These are phyloP conservation scores for Belonocnema kinseyi DNA, from an alignment of 1,140 invertebrate species.

Conservation along the genomic window DNA sequence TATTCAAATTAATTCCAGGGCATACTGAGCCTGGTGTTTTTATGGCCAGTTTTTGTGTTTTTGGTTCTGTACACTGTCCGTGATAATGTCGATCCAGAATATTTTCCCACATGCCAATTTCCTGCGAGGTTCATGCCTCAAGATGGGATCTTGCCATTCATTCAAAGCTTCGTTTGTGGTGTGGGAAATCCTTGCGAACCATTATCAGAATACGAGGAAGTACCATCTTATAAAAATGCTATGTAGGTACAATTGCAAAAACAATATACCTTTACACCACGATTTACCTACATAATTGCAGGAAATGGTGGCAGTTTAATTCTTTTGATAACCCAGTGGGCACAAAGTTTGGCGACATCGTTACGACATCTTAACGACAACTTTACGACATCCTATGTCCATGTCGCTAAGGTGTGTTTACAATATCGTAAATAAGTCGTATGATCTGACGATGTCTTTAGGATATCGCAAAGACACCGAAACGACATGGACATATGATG, in stretches of 20 bases:
- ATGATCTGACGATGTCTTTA: no score
- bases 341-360: no score
- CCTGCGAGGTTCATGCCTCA: slow-evolving; percentile 79
- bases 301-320: slow-evolving; percentile 20
- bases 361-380: no score
- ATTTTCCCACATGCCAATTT: slow-evolving; percentile 79
- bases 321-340: no score
- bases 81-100: slow-evolving; percentile 75
- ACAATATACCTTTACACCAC: neutral
- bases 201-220: slow-evolving; percentile 77
- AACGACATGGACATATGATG: no score
- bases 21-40: slow-evolving; percentile 73
- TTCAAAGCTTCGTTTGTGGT: slow-evolving; percentile 82
- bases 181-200: slow-evolving; percentile 79
- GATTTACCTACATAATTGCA: neutral
- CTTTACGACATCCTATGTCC: no score
- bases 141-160: slow-evolving; percentile 78
- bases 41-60: slow-evolving; percentile 76
- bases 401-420: no score
- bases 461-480: no score
- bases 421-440: no score
- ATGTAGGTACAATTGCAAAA: slow-evolving; percentile 73
- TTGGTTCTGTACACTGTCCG: slow-evolving; percentile 76
- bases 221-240: slow-evolving; percentile 78
- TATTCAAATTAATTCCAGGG: slow-evolving; percentile 68